Evolutionary conservation across 2,797 vertebrate species (phyloP), one percentile per base, ranked within the genome.

Genomic region (Protonibea diacanthus): DNA sequence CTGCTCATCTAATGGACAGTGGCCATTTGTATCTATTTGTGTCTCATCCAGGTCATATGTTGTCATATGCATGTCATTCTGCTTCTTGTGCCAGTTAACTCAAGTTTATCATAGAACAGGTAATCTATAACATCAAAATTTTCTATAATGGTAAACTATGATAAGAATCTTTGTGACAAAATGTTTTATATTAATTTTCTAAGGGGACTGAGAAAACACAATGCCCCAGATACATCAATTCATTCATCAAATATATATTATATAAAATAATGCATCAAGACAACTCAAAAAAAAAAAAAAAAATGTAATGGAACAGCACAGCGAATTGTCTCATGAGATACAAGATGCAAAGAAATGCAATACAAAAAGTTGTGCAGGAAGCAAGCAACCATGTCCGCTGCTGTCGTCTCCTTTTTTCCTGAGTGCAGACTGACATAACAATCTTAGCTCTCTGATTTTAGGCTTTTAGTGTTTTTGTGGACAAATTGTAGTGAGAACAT

Each of bases 401-500:
- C 67, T 63, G 68, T 60, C 71, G 20, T 47, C 66, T 69, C 62
- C 60, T 77, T 71, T 74, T 33, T 76, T 64, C 51, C 53, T 75
- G 60, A 80, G 70, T 82, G 64, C 80, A 80, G 44, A 62, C 63
- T 82, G 81, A 91, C 77, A 85, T 71, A 74, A 63, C 74, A 76
- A 68, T 83, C 45, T 71, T 60, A 77, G 68, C 69, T 57, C 58
- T 81, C 68, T 40, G 62, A 75, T 80, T 74, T 85, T 29, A 55
- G 73, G 78, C 78, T 86, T 84, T 90, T 86, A 58, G 80, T 65
- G 66, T 80, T 89, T 80, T 57, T 75, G 68, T 61, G 49, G 69
- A 74, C 78, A 80, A 85, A 92, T 86, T 71, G 82, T 83, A 17
- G 80, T 67, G 77, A 89, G 65, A 83, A 83, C 69, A 79, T 71